phyloP scores from a whole-genome alignment of 2,113 vertebrate genomes.

The Synodontis membranacea region DNA sequence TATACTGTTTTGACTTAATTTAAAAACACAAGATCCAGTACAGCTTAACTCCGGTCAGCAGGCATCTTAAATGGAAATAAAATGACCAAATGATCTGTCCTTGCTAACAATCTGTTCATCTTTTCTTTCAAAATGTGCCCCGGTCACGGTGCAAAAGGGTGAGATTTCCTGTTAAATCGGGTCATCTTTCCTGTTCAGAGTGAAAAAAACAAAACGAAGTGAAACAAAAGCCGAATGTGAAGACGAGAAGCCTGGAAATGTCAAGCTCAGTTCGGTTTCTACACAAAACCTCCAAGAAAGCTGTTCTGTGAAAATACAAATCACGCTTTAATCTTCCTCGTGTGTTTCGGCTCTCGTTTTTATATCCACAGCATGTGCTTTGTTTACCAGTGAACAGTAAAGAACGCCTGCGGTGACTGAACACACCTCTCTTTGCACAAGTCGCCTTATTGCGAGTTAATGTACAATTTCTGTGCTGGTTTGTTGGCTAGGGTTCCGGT shows the following conservation, averaged over 20 bases:
- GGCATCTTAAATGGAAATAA: not conserved
- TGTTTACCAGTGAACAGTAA: not conserved
- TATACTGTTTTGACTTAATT: not conserved
- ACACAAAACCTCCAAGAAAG: not conserved
- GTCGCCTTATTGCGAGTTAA: not conserved
- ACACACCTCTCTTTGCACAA: not conserved
- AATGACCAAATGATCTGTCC: not conserved
- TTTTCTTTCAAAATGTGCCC: not conserved
- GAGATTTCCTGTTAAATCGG: constrained; percentile 29
- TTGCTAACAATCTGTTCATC: not conserved
- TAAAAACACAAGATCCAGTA: not conserved
- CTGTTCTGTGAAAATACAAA: not conserved
- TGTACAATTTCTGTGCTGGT: not conserved
- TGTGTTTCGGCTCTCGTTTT: not conserved
- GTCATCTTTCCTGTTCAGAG: constrained; percentile 1
- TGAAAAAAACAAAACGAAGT: not conserved
- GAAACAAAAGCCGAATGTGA: constrained; percentile 18
- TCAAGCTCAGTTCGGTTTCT: not conserved
- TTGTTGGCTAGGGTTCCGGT: too few species aligned
- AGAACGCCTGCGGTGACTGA: not conserved
- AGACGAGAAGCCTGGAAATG: not conserved
- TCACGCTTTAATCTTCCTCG: not conserved
- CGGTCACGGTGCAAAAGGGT: constrained; percentile 27
- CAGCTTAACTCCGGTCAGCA: not conserved
- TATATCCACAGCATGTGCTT: not conserved